Evolutionary conservation across 2,888 invertebrate genomes (phyloP).

Genomic region (Amiota minor): DNA sequence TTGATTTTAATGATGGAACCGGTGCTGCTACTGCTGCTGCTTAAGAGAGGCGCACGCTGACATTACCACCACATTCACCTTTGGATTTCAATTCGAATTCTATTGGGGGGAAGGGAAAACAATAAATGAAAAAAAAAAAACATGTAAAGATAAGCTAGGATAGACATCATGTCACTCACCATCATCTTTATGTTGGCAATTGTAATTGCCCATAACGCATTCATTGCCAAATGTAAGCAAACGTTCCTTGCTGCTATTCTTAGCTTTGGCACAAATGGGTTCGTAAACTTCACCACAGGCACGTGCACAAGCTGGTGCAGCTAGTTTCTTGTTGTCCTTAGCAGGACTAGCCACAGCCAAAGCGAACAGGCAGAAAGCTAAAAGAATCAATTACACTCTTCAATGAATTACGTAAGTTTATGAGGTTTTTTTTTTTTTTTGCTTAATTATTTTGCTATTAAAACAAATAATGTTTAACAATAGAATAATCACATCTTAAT

Average conservation of each 20-base stretch:
- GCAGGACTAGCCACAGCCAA: constrained; percentile 61
- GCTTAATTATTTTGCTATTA: neutral
- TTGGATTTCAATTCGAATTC: constrained; percentile 63
- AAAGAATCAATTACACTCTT: neutral
- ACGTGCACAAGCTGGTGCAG: constrained; percentile 53
- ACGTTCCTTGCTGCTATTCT: constrained; percentile 65
- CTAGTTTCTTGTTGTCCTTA: constrained; percentile 59
- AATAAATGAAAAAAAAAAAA: neutral
- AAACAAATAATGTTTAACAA: neutral
- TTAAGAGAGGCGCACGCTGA: constrained; percentile 71
- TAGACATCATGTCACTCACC: constrained; percentile 56
- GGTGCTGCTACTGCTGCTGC: neutral
- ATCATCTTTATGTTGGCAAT: constrained; percentile 70
- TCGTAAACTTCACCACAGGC: constrained; percentile 62
- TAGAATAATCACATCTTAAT: too few relatives aligned
- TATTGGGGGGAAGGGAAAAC: constrained; percentile 40
- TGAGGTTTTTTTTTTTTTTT: neutral
- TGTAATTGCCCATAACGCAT: constrained; percentile 70
- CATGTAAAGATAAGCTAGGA: neutral
- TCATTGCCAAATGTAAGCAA: constrained; percentile 69
- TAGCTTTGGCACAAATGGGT: constrained; percentile 68
- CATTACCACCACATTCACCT: constrained; percentile 71
- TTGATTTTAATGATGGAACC: too few relatives aligned
- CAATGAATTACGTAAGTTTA: neutral
- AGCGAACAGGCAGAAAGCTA: constrained; percentile 62